Conservation (phyloP, 35 echinoderm and acorn worm genomes). For the Lytechinus variegatus region DNA sequence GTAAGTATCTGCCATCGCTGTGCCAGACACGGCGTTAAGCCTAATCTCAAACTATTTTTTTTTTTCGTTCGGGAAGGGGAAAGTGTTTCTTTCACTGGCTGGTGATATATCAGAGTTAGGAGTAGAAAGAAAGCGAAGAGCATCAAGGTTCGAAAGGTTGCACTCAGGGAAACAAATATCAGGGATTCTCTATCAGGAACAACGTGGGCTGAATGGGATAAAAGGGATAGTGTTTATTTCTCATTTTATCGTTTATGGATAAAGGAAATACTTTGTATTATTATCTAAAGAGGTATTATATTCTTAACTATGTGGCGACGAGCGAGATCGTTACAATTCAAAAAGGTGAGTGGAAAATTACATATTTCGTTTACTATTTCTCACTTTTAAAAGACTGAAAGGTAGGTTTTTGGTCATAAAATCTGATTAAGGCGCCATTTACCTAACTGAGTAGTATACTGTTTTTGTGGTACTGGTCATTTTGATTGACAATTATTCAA, state of each 20-base stretch:
- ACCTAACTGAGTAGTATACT: too few species aligned
- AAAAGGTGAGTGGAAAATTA: background rate
- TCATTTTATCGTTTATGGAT: background rate
- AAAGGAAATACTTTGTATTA: background rate
- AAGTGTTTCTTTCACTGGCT: background rate
- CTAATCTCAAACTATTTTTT: background rate
- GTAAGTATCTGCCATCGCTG: background rate
- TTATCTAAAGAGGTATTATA: background rate
- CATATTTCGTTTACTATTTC: too few species aligned
- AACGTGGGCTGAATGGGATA: background rate
- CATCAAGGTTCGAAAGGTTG: background rate
- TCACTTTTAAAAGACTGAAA: too few species aligned
- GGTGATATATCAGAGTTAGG: background rate
- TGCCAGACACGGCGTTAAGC: background rate
- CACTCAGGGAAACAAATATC: background rate
- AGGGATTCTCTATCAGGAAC: background rate
- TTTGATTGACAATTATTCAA: too few species aligned
- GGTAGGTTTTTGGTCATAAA: too few species aligned
- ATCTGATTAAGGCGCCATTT: too few species aligned
- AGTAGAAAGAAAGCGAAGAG: background rate
- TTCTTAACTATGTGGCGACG: background rate
- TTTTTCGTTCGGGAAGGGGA: background rate
- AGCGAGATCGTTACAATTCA: slow-evolving; percentile 2
- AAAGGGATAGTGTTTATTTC: background rate
- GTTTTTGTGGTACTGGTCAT: too few species aligned